Conservation (phyloP, 2,113 vertebrate genomes). For the Halcyon malimbica region DNA sequence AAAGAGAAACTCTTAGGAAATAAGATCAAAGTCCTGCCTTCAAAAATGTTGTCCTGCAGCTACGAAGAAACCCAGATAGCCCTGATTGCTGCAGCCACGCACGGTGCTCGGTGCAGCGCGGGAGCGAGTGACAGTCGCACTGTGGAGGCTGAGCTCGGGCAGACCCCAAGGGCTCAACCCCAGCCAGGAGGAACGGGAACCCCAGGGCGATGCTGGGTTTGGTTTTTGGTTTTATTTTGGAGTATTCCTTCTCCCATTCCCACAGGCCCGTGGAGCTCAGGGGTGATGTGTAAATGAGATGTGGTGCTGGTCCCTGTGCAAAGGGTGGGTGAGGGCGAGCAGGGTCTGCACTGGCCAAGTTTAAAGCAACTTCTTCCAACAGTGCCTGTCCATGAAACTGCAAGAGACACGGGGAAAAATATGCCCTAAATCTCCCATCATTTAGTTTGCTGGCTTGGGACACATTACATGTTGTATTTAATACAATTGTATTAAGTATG, state of each 20-base stretch:
- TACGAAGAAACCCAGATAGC: background rate
- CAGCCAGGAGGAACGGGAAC: background rate
- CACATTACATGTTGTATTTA: background rate
- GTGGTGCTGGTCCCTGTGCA: rapidly evolving
- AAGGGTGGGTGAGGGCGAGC: background rate
- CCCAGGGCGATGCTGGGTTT: background rate
- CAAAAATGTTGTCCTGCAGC: constrained; percentile 47
- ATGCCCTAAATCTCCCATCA: background rate
- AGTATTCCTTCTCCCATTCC: background rate
- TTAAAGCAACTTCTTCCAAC: background rate
- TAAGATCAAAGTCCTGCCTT: constrained; percentile 56
- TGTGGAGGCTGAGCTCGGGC: background rate
- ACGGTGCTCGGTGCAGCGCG: rapidly evolving
- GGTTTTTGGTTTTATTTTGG: background rate
- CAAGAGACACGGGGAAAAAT: background rate
- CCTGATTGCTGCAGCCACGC: background rate
- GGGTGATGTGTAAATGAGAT: background rate
- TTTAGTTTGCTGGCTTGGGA: background rate
- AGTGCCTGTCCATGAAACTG: background rate
- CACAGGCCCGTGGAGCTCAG: background rate
- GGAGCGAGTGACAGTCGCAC: rapidly evolving
- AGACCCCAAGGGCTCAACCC: background rate
- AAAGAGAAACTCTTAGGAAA: constrained; percentile 45
- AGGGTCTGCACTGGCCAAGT: background rate
- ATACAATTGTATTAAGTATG: background rate